Base-by-base conservation (phyloP, 2,797 vertebrate genomes). In the Esox lucius region DNA sequence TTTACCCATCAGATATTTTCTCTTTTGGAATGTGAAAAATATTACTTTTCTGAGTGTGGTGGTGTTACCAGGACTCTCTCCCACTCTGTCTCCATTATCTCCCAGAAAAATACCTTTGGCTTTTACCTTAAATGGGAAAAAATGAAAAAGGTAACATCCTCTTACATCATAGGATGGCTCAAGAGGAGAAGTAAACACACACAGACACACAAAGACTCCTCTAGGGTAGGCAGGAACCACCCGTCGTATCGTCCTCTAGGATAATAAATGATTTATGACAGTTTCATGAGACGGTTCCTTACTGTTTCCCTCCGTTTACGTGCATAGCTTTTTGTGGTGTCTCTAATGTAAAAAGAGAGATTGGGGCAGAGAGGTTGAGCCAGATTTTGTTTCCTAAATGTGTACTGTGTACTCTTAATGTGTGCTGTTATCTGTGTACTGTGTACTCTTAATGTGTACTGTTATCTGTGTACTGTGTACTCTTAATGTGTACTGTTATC, bases 1-100 rank as follows among this genome's bases (percentile, higher is more conserved):
- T 61, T 26, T 12, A 48, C 76, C 76, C 48, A 80, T 81, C 75
- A 70, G 68, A 72, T 81, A 74, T 65, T 65, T 64, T 70, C 53
- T 71, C 22, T 61, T 26, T 26, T 61, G 56, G 56, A 59, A 59
- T 33, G 51, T 61, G 4, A 31, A 33, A 53, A 61, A 11, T 13
- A 39, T 5, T 39, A 16, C 69, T 26, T 26, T 35, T 28, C 28
- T 19, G 7, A 56, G 17, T 31, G 17, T 19, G 7, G 46, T 33
- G 33, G 46, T 35, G 31, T 76, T 35, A n/a, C 7, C 6, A 5
- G 31, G 4, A 46, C 67, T 13, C 8, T 46, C 39, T 68, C 17
- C 24, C 56, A 61, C 8, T n/a, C 53, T 22, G 53, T 56, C 35
- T 71, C 71, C 77, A 3, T 64, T 78, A 49, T 9, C 75, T 79